Conservation (phyloP, 2,797 vertebrate species). For the Graptemys geographica region DNA sequence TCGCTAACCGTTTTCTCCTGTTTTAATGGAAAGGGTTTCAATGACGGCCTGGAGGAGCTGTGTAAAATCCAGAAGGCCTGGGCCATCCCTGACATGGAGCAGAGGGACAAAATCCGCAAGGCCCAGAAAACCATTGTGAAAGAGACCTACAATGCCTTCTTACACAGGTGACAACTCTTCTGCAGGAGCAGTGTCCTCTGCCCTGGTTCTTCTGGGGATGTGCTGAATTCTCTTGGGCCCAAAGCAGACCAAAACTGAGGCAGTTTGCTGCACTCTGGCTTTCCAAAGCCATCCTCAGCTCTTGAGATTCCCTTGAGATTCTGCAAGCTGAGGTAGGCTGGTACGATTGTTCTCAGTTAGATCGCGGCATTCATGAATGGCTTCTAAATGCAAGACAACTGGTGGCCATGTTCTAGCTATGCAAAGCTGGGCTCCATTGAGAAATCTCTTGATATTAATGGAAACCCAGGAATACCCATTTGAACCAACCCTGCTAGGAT, state of each 20-base stretch:
- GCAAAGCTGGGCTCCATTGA: neutral
- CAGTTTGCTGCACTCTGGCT: neutral
- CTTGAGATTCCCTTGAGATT: neutral
- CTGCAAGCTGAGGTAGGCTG: neutral
- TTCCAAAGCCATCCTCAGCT: neutral
- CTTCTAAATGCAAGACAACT: neutral
- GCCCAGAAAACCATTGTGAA: conserved; percentile 93
- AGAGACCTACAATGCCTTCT: conserved; percentile 89
- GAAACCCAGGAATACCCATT: neutral
- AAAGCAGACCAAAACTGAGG: neutral
- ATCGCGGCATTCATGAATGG: neutral
- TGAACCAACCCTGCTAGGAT: neutral
- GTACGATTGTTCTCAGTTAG: neutral
- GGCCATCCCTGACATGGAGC: conserved; percentile 96
- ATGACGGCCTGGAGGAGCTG: conserved; percentile 95
- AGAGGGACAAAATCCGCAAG: conserved; percentile 91
- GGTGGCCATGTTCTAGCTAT: neutral
- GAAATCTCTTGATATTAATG: neutral
- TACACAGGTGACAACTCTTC: conserved; percentile 85
- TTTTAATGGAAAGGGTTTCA: conserved; percentile 90
- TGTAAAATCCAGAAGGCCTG: conserved; percentile 98
- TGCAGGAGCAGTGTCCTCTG: neutral
- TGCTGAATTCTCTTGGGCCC: neutral
- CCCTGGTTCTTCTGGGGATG: neutral
- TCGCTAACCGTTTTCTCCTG: neutral